Conservation (phyloP, 2,797 vertebrate genomes). For the Gymnopithys bicolor region DNA sequence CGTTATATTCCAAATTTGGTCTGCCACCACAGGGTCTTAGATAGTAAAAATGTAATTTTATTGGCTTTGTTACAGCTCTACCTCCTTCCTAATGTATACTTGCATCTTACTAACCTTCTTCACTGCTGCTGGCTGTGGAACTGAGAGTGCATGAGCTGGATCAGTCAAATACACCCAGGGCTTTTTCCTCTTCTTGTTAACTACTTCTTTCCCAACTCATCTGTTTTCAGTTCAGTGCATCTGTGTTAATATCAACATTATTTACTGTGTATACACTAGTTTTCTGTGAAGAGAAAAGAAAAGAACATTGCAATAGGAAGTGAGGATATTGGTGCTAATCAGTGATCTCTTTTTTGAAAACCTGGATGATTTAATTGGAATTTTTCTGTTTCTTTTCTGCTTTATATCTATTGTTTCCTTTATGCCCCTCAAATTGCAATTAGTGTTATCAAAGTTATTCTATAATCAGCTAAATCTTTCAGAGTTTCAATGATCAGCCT, state of each 20-base stretch:
- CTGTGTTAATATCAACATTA: not conserved
- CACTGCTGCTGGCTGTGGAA: slow-evolving; percentile 3
- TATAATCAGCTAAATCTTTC: not conserved
- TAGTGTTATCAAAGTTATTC: not conserved
- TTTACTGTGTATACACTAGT: not conserved
- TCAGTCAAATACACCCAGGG: not conserved
- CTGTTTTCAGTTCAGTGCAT: not conserved
- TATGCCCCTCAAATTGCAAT: not conserved
- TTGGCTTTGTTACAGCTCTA: not conserved
- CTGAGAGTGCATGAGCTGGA: not conserved
- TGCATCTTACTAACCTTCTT: not conserved
- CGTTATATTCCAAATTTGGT: slow-evolving; percentile 28
- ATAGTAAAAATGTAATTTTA: slow-evolving; percentile 12
- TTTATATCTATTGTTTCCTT: not conserved
- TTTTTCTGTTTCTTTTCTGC: not conserved
- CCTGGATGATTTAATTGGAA: not conserved
- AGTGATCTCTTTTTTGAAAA: not conserved
- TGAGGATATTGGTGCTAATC: not conserved
- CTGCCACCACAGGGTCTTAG: not conserved
- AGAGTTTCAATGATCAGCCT: not conserved
- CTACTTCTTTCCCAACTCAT: not conserved
- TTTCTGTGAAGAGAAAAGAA: not conserved
- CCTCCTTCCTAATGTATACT: not conserved
- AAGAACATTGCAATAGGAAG: not conserved
- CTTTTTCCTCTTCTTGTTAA: not conserved